phyloP scores from a whole-genome alignment of 1,140 invertebrate genomes.

The Wiebesia pumilae region DNA sequence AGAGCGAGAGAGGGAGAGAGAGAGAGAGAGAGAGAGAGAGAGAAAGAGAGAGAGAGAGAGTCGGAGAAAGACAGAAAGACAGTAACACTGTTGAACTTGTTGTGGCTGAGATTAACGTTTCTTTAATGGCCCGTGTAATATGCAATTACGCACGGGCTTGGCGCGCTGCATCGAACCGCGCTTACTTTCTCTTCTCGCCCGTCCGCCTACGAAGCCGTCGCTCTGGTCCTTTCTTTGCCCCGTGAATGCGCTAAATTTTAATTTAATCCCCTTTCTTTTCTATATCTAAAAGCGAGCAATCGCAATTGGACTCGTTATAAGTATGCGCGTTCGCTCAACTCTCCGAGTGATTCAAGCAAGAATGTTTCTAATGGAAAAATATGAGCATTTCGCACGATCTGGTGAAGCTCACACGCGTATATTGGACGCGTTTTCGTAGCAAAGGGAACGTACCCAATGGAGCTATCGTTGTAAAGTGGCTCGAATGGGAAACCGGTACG shows the following conservation, averaged over 20 bases:
- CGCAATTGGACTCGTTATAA: too few species aligned
- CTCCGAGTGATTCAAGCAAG: too few species aligned
- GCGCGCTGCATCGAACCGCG: background rate
- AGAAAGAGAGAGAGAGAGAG: background rate
- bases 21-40: background rate
- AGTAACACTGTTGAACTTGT: conserved; percentile 69
- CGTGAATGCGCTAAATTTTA: conserved; percentile 48
- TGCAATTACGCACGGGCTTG: conserved; percentile 67
- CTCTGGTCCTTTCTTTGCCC: conserved; percentile 24
- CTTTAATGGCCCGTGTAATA: conserved; percentile 75
- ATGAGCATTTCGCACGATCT: too few species aligned
- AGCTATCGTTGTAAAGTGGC: too few species aligned
- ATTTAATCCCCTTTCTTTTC: conserved; percentile 31
- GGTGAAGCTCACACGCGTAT: too few species aligned
- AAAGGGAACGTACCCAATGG: too few species aligned
- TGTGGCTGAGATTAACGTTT: conserved; percentile 75
- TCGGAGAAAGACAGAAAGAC: background rate
- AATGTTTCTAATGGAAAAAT: too few species aligned
- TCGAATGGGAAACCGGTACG: too few species aligned
- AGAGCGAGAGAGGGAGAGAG: background rate
- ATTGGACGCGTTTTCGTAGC: too few species aligned
- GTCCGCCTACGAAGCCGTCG: background rate
- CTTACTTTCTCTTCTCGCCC: conserved; percentile 52
- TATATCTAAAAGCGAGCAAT: too few species aligned
- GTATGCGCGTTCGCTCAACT: too few species aligned